These are phyloP conservation scores for Drosophila paranaensis DNA, from an alignment of 2,888 invertebrate species.

Conservation along the genomic window DNA sequence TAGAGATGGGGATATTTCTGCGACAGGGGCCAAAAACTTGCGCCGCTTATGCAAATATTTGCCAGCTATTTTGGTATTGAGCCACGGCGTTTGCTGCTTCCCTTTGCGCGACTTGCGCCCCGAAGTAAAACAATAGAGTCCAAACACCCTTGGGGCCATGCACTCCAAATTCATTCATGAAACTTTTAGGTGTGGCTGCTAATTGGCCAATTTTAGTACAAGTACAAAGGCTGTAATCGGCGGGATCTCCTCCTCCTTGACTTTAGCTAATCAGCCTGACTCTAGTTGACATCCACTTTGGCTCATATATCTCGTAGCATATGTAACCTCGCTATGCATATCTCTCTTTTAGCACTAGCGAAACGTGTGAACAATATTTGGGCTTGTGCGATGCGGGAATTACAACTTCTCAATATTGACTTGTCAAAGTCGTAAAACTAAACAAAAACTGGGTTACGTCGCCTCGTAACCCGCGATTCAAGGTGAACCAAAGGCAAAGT, in stretches of 20 bases:
- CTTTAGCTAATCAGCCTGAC: background rate
- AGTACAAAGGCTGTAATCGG: slow-evolving; percentile 1
- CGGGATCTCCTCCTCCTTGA: slow-evolving; percentile 1
- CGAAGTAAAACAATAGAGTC: slow-evolving; percentile 29
- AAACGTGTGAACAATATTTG: slow-evolving; percentile 63
- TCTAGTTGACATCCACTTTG: background rate
- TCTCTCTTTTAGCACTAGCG: slow-evolving; percentile 31
- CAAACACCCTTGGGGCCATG: slow-evolving; percentile 39
- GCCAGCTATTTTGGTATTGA: slow-evolving; percentile 19
- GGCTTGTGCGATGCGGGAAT: slow-evolving; percentile 63
- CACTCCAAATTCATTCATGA: slow-evolving; percentile 59
- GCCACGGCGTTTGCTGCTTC: slow-evolving; percentile 30
- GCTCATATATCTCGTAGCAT: background rate
- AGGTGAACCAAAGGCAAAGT: slow-evolving; percentile 36
- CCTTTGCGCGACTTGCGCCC: slow-evolving; percentile 16
- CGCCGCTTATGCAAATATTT: slow-evolving; percentile 44
- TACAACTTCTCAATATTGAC: slow-evolving; percentile 57
- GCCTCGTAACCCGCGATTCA: slow-evolving; percentile 20
- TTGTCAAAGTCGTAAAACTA: slow-evolving; percentile 65
- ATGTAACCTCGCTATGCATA: slow-evolving; percentile 14
- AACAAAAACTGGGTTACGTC: slow-evolving; percentile 52
- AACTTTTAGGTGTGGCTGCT: slow-evolving; percentile 36
- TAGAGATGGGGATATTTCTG: slow-evolving; percentile 12
- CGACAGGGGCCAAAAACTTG: slow-evolving; percentile 27
- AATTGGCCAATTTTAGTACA: slow-evolving; percentile 29